A percentile compares a stretch with the other conserved stretches of the same genome.
phyloP scores from a whole-genome alignment of 2,113 vertebrate species.

The Hipposideros armiger region DNA sequence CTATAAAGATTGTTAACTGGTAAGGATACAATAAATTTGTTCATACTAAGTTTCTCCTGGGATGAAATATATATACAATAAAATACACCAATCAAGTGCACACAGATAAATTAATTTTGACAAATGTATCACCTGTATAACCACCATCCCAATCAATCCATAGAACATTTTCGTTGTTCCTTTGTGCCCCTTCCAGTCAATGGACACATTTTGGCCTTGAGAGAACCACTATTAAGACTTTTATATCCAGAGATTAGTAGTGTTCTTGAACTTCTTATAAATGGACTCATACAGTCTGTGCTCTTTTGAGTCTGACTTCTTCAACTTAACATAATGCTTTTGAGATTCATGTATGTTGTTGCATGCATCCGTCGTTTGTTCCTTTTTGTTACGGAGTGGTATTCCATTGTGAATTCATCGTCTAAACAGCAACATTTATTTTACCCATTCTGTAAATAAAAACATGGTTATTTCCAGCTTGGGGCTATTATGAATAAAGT shows the following conservation, averaged over 20 bases:
- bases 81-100: not conserved
- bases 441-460: not conserved
- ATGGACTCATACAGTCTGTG: not conserved
- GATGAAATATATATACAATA: not conserved
- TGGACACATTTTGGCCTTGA: not conserved
- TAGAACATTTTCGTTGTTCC: not conserved
- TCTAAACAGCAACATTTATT: not conserved
- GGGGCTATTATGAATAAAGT: not conserved
- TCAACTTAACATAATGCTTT: not conserved
- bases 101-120: slow-evolving; percentile 8
- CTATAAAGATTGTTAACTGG: not conserved
- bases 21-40: not conserved
- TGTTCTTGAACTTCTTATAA: not conserved
- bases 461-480: not conserved
- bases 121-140: not conserved
- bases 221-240: not conserved
- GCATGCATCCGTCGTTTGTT: not conserved
- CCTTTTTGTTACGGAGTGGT: not conserved
- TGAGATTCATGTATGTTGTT: not conserved
- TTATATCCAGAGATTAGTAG: not conserved
- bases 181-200: not conserved
- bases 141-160: not conserved
- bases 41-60: not conserved
- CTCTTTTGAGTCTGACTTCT: not conserved
- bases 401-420: not conserved